phyloP scores from a whole-genome alignment of 2,797 vertebrate genomes.

The Sebastes taczanowskii region DNA sequence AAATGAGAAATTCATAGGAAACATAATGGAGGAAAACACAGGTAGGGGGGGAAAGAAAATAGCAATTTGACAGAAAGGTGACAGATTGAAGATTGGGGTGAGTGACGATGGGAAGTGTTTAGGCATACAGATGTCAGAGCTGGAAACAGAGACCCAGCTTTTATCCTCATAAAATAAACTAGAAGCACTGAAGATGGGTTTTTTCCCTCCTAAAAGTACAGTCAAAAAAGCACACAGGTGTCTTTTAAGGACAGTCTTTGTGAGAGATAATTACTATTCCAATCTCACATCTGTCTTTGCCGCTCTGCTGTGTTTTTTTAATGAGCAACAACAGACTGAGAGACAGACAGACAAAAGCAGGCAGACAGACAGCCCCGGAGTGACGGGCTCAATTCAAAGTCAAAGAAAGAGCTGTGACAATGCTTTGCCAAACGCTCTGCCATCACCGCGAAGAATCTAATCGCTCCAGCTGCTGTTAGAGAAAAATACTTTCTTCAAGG shows the following conservation, averaged over 20 bases:
- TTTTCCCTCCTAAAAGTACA: background rate
- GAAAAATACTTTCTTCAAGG: constrained; percentile 19
- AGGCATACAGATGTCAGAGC: constrained; percentile 30
- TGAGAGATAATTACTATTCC: constrained; percentile 45
- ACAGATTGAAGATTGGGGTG: constrained; percentile 35
- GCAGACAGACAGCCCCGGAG: constrained; percentile 37
- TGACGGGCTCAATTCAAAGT: constrained; percentile 59
- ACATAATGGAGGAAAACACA: constrained; percentile 50
- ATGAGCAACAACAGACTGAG: constrained; percentile 25
- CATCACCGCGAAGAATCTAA: constrained; percentile 48
- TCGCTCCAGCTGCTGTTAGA: constrained; percentile 22
- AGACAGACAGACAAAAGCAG: constrained; percentile 52
- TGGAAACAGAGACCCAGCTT: background rate
- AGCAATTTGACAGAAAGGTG: constrained; percentile 45
- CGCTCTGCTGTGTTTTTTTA: constrained; percentile 36
- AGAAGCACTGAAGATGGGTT: background rate
- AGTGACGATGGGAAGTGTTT: constrained; percentile 39
- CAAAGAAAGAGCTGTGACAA: constrained; percentile 55
- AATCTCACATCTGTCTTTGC: constrained; percentile 22
- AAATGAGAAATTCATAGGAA: constrained; percentile 64
- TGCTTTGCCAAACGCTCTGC: constrained; percentile 34
- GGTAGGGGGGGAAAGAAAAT: background rate
- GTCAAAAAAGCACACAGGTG: constrained; percentile 22
- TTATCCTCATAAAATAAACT: constrained; percentile 6
- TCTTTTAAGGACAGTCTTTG: constrained; percentile 27